phyloP scores from a whole-genome alignment of 1,140 invertebrate genomes.

The Trichonephila clavipes region DNA sequence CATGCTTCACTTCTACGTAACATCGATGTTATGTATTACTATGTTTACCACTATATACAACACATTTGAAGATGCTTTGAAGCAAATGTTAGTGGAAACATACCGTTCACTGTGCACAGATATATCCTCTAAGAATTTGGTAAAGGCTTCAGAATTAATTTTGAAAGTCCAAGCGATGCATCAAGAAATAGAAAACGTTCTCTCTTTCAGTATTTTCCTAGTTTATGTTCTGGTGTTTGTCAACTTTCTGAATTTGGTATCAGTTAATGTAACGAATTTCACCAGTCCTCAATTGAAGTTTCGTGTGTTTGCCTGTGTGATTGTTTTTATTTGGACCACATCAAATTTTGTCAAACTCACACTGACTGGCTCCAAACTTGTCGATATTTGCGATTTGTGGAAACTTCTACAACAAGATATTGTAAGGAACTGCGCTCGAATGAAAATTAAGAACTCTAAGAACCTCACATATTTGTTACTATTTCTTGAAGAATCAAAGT shows the following conservation, averaged over 20 bases:
- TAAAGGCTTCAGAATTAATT: background rate
- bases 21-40: background rate
- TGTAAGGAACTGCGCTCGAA: background rate
- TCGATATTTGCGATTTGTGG: background rate
- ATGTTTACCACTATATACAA: background rate
- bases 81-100: background rate
- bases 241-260: conserved; percentile 36
- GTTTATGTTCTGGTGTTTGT: background rate
- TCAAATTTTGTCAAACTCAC: conserved; percentile 3
- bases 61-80: background rate
- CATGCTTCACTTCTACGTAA: background rate
- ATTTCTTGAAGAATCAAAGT: background rate
- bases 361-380: background rate
- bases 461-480: background rate
- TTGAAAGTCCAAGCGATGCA: background rate
- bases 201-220: conserved; percentile 21
- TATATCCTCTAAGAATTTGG: background rate
- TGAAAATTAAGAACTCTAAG: background rate
- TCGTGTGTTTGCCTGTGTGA: background rate
- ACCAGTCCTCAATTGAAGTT: background rate
- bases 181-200: background rate
- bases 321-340: conserved; percentile 25
- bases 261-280: background rate
- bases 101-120: background rate
- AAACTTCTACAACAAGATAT: background rate